These are phyloP conservation scores for Neosilurus hyrtlii DNA, from an alignment of 2,797 vertebrate genomes.

Conservation along the genomic window DNA sequence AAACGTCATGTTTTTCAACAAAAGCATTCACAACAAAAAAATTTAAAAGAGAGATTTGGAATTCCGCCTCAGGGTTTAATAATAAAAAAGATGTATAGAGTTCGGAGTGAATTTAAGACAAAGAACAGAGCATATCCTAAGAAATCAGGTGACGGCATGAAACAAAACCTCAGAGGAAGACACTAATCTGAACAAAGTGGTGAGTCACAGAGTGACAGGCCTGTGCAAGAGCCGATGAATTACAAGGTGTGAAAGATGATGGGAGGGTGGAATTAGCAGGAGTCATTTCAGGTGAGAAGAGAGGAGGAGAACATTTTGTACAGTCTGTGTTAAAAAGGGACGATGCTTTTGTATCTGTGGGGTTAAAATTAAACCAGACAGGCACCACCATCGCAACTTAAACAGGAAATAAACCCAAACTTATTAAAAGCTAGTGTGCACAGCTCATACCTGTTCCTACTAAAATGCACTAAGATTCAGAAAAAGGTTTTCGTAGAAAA, in stretches of 20 bases:
- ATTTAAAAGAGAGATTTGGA: too few species aligned
- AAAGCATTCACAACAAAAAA: not conserved
- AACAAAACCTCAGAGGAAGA: constrained; percentile 5
- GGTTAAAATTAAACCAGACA: not conserved
- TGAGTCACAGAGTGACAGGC: not conserved
- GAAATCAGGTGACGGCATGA: not conserved
- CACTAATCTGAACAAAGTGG: not conserved
- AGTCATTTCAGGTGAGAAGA: not conserved
- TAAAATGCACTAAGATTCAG: too few species aligned
- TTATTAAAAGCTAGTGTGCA: too few species aligned
- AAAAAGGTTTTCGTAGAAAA: too few species aligned
- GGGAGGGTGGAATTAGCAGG: not conserved
- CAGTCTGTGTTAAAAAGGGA: not conserved
- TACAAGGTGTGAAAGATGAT: not conserved
- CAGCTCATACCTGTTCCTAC: too few species aligned
- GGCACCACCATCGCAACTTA: not conserved
- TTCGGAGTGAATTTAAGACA: not conserved
- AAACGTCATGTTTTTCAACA: not conserved
- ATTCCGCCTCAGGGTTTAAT: not conserved
- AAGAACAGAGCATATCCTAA: not conserved
- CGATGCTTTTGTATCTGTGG: too few species aligned
- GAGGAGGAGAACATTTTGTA: not conserved
- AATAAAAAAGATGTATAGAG: not conserved
- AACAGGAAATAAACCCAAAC: too few species aligned
- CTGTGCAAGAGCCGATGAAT: not conserved